Conservation (phyloP, 2,888 invertebrate species). For the Pterostichus niger region DNA sequence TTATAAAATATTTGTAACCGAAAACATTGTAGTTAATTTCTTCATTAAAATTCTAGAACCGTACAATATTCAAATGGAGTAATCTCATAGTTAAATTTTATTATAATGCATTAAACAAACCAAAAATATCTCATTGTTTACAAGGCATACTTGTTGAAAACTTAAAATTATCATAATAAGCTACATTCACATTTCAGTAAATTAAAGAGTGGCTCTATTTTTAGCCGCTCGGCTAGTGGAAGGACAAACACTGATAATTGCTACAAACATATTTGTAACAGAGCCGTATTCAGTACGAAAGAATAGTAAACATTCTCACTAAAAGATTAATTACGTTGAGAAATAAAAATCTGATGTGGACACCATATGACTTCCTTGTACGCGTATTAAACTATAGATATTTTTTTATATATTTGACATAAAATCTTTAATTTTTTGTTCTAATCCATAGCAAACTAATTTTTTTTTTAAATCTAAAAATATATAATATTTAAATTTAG, state of each 20-base stretch:
- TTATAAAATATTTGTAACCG: too few species aligned
- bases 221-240: conserved; percentile 54
- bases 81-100: background rate
- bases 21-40: too few species aligned
- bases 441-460: too few species aligned
- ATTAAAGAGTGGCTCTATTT: conserved; percentile 62
- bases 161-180: conserved; percentile 48
- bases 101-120: conserved; percentile 1
- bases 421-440: too few species aligned
- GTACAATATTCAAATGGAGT: background rate
- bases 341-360: too few species aligned
- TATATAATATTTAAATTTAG: too few species aligned
- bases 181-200: conserved; percentile 62
- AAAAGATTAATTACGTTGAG: too few species aligned
- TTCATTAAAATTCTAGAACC: conserved; percentile 4
- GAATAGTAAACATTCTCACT: too few species aligned
- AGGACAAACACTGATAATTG: conserved; percentile 65
- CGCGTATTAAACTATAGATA: too few species aligned
- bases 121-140: conserved; percentile 34
- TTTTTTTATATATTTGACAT: too few species aligned
- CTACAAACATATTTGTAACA: conserved; percentile 49
- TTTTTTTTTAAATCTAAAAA: too few species aligned
- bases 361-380: too few species aligned
- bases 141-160: conserved; percentile 14
- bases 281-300: conserved; percentile 6